Evolutionary conservation across 2,797 vertebrate species (phyloP), one percentile per base, ranked within the genome.

Genomic region (Chelon auratus): DNA sequence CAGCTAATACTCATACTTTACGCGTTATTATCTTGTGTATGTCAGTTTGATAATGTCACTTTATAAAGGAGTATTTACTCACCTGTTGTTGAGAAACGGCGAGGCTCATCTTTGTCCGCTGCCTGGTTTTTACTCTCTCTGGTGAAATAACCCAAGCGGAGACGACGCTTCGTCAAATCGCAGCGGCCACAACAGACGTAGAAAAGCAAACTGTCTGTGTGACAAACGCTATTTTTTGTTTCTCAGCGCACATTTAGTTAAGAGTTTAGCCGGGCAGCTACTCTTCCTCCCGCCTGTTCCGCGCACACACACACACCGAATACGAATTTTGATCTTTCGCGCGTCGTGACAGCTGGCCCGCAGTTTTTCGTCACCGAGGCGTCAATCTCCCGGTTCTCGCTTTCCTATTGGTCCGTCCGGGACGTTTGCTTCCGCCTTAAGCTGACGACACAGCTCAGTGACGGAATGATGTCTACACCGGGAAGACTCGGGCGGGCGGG

Each of bases 321-420:
- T n/a, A 55, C 12, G 77, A 70, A 3, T 65, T 93, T 95, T 88
- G 85, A 95, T 75, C 68, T 91, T 95, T 95, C 92, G 95, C 95
- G 95, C 93, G 92, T 83, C 85, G 78, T 69, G 87, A 90, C 89
- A 90, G 87, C 91, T 91, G 91, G 61, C 47, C 79, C 20, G 12
- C 54, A 59, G 76, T 51, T 73, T 72, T 68, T 70, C 68, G 22
- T 58, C 75, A 56, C 5, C 9, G 40, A 26, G 10, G 40, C 81
- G 86, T 91, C 85, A 89, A 89, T 93, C 90, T 60, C 1, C 10
- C 0, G 0, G 1, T 77, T 68, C 72, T 59, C 62, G 56, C 45
- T 0, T 50, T 73, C 26, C 77, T 26, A 95, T 95, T 95, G 94
- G 93, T 74, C 18, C 0, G 12, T 18, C 7, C 0, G 8, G 1